phyloP scores from a whole-genome alignment of 2,113 vertebrate genomes.

The Leucoraja erinaceus region DNA sequence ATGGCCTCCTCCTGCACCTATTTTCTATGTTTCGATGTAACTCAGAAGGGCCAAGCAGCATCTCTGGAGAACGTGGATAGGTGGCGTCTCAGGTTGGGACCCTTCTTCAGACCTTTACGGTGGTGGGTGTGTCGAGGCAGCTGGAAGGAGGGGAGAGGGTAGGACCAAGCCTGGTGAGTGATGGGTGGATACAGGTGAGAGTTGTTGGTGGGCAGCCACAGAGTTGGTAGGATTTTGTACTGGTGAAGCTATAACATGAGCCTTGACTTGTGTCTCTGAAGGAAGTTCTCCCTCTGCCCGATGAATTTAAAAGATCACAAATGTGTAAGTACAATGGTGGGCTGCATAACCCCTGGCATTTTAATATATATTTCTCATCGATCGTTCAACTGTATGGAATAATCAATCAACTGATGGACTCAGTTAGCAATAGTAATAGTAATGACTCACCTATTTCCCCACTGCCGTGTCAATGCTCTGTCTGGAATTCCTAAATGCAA shows the following conservation, averaged over 20 bases:
- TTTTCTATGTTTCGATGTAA: too few species aligned
- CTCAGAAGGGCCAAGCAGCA: too few species aligned
- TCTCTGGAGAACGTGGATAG: too few species aligned
- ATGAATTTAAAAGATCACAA: not conserved
- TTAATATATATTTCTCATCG: not conserved
- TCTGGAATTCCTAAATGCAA: not conserved
- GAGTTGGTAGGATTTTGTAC: not conserved
- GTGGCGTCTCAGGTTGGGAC: too few species aligned
- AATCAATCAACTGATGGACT: not conserved
- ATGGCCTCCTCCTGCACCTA: too few species aligned
- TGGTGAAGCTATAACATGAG: not conserved
- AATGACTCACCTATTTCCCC: not conserved
- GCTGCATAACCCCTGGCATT: not conserved
- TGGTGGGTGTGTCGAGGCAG: too few species aligned
- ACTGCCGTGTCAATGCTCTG: not conserved
- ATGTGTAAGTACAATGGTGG: not conserved
- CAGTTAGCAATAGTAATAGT: not conserved
- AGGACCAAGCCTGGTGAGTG: too few species aligned
- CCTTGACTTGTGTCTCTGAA: not conserved
- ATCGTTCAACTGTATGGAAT: not conserved
- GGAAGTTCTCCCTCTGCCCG: too few species aligned
- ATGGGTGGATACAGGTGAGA: too few species aligned
- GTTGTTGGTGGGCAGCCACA: not conserved
- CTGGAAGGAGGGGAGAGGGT: too few species aligned
- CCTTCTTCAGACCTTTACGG: too few species aligned